phyloP scores from a whole-genome alignment of 2,797 vertebrate species.

The Premnoplex brunnescens region DNA sequence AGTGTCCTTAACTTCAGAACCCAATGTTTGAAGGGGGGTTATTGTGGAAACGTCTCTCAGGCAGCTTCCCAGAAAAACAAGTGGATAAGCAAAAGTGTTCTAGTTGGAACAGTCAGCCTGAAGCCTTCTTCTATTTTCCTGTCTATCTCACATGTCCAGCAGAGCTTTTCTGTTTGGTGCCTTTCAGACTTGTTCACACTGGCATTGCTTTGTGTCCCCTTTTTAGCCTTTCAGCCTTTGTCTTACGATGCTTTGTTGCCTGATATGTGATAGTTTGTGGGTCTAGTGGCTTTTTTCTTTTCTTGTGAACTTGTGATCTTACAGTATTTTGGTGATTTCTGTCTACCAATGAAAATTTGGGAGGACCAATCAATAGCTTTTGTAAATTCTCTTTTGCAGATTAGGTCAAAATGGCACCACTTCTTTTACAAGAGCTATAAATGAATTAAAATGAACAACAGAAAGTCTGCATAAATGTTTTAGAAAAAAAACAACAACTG shows the following conservation, averaged over 20 bases:
- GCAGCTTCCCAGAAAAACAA: background rate
- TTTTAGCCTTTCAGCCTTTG: background rate
- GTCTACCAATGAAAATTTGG: background rate
- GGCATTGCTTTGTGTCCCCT: background rate
- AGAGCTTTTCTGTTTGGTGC: background rate
- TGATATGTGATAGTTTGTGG: background rate
- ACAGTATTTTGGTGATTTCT: background rate
- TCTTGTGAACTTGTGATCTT: background rate
- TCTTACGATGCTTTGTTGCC: background rate
- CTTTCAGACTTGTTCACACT: rapidly evolving
- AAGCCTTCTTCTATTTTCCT: background rate
- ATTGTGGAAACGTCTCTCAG: background rate
- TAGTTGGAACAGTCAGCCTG: background rate
- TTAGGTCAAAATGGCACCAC: background rate
- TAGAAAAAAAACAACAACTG: background rate
- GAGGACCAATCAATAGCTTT: background rate
- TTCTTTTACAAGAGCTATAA: background rate
- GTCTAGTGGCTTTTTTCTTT: background rate
- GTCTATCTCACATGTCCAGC: background rate
- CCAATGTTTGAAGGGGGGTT: background rate
- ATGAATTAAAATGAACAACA: background rate
- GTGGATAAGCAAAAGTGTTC: background rate
- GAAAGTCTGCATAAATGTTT: background rate
- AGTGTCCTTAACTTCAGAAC: background rate
- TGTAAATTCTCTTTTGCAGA: background rate